phyloP scores from a whole-genome alignment of 2,797 vertebrate genomes.

The Hoplostethus atlanticus region DNA sequence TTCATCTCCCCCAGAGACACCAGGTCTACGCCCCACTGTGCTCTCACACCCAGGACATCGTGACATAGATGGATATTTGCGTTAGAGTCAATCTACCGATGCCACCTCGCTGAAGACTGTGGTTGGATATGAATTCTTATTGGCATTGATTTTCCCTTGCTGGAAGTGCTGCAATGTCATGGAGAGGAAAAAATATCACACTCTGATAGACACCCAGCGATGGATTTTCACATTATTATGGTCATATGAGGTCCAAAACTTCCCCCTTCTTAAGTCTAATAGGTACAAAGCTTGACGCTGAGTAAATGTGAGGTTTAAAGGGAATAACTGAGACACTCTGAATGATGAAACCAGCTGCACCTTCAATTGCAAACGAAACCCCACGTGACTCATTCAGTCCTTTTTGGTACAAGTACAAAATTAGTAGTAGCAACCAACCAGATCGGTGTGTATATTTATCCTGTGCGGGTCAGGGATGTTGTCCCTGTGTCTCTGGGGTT shows the following conservation, averaged over 20 bases:
- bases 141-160: conserved; percentile 57
- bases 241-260: conserved; percentile 8
- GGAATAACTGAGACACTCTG: conserved; percentile 35
- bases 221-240: conserved; percentile 50
- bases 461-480: conserved; percentile 19
- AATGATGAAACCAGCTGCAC: conserved; percentile 25
- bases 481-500: conserved; percentile 31
- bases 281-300: conserved; percentile 25
- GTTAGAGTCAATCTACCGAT: conserved; percentile 41
- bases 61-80: conserved; percentile 48
- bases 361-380: conserved; percentile 1
- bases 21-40: conserved; percentile 33
- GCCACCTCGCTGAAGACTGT: conserved; percentile 23
- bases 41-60: conserved; percentile 3
- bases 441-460: conserved; percentile 44
- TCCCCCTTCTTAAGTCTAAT: conserved; percentile 33
- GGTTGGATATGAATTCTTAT: conserved; percentile 32
- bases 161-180: conserved; percentile 16
- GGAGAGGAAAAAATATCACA: conserved; percentile 21
- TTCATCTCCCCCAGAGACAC: conserved; percentile 49
- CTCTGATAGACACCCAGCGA: conserved; percentile 19
- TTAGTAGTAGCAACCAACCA: conserved; percentile 7
- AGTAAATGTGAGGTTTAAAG: conserved; percentile 29
- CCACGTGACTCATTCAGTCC: conserved; percentile 12
- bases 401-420: conserved; percentile 27